phyloP scores from a whole-genome alignment of 1,140 invertebrate species.

The Palaemon carinicauda region DNA sequence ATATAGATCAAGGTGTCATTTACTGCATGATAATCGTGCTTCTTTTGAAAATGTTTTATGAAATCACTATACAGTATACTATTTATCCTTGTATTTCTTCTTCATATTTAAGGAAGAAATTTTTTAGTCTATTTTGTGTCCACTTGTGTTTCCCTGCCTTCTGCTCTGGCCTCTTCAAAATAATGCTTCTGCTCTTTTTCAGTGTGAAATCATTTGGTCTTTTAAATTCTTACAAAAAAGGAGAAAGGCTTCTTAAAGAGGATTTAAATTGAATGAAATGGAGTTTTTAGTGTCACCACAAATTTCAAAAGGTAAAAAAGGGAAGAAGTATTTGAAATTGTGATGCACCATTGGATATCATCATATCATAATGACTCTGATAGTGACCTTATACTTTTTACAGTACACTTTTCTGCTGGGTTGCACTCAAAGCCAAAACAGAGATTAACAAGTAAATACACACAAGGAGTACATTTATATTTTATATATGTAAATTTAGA shows the following conservation, averaged over 20 bases:
- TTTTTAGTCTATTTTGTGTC: constrained; percentile 43
- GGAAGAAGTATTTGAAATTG: constrained; percentile 1
- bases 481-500: too few species aligned
- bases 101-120: constrained; percentile 23
- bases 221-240: not conserved
- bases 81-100: constrained; percentile 49
- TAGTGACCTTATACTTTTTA: not conserved
- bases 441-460: too few species aligned
- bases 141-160: constrained; percentile 40
- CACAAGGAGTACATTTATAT: too few species aligned
- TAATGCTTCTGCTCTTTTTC: not conserved
- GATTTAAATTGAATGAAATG: too few species aligned
- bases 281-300: too few species aligned
- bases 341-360: constrained; percentile 20
- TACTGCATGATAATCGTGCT: constrained; percentile 57
- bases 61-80: constrained; percentile 44
- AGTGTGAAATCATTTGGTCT: not conserved
- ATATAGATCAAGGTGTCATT: constrained; percentile 53
- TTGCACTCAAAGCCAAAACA: too few species aligned
- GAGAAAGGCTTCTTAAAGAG: not conserved
- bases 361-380: constrained; percentile 19
- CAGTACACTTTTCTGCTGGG: too few species aligned
- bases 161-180: constrained; percentile 36
- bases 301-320: too few species aligned
- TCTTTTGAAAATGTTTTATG: constrained; percentile 40